Evolutionary conservation across 1,140 invertebrate genomes (phyloP), one percentile per base, ranked within the genome.

Genomic region (Scaptomyza montana): DNA sequence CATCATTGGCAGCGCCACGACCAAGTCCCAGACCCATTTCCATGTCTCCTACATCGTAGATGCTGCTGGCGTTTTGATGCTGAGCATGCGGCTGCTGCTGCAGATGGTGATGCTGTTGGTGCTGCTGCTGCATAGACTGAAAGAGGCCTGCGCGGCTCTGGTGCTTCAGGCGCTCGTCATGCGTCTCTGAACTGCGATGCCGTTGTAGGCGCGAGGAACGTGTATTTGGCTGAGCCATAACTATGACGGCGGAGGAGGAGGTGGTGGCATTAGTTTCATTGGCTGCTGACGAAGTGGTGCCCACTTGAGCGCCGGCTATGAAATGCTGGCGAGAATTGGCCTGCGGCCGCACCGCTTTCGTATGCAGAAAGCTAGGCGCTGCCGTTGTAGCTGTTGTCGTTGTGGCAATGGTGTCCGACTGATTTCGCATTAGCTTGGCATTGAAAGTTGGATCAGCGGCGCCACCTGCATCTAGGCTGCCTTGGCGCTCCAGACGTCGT

Each of bases 181-280:
- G 89, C 6, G 89, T 91, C n/a, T 92, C 90, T 3, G 89, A 92
- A 49, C 90, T 92, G 46, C 90, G 85, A 56, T 92, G 90, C 0
- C 90, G 82, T 56, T 91, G 90, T 36, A 92, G 55, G 7, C 87
- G 86, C 5, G 79, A 77, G 7, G 68, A 66, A 49, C 79, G 84
- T 43, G 50, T 57, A 63, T 67, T 65, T 7, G 71, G 45, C 47
- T 13, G 81, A 7, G 82, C 62, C 12, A 82, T 59, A 3, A 76
- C 54, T 13, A 87, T 61, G 8, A 78, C 69, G 10, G 70, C 57
- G 0, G 72, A 36, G 13, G 74, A 65, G 6, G 68, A 49, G 5
- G 53, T 45, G 2, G 56, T 33, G 13, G 56, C 19, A 12, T 25
- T 43, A 49, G 41, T 50, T 21, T 59, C 64, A 30, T 41, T 30